phyloP scores from a whole-genome alignment of 1,140 invertebrate genomes.

The Drosophila ogumai region DNA sequence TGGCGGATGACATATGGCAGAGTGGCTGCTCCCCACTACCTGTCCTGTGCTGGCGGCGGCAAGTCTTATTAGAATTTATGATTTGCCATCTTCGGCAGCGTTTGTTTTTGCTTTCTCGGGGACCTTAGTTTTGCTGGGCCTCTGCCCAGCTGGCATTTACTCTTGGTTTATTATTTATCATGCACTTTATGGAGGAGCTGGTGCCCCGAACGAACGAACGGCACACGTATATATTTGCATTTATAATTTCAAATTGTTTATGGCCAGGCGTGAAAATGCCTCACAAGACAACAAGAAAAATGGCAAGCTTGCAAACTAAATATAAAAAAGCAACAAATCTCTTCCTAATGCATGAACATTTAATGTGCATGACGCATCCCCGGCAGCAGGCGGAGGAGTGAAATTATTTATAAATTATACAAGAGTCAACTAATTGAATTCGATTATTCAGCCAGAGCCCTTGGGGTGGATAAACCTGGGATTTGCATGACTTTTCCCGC shows the following conservation, averaged over 20 bases:
- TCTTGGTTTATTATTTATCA: slow-evolving; percentile 58
- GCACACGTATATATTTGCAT: slow-evolving; percentile 58
- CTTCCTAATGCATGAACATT: slow-evolving; percentile 46
- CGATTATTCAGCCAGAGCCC: slow-evolving; percentile 35
- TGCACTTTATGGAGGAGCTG: slow-evolving; percentile 52
- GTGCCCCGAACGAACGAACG: slow-evolving; percentile 15
- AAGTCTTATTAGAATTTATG: slow-evolving; percentile 62
- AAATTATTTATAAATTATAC: slow-evolving; percentile 41
- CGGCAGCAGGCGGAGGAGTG: slow-evolving; percentile 9
- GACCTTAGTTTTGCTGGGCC: slow-evolving; percentile 11
- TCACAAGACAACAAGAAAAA: slow-evolving; percentile 40
- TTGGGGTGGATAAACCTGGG: slow-evolving; percentile 21
- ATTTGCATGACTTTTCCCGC: slow-evolving; percentile 30
- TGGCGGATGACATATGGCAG: slow-evolving; percentile 44
- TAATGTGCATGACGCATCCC: slow-evolving; percentile 48
- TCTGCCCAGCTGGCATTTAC: slow-evolving; percentile 53
- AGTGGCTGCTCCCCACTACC: slow-evolving; percentile 33
- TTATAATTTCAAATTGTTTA: slow-evolving; percentile 63
- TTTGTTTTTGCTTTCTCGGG: slow-evolving; percentile 32
- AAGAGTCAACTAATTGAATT: slow-evolving; percentile 41
- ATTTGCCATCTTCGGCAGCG: slow-evolving; percentile 43
- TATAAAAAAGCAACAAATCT: slow-evolving; percentile 35
- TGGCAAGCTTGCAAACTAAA: slow-evolving; percentile 26
- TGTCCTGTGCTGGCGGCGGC: slow-evolving; percentile 36
- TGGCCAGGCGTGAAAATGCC: slow-evolving; percentile 54